phyloP scores from a whole-genome alignment of 2,113 vertebrate species.

The Stigmatopora nigra region DNA sequence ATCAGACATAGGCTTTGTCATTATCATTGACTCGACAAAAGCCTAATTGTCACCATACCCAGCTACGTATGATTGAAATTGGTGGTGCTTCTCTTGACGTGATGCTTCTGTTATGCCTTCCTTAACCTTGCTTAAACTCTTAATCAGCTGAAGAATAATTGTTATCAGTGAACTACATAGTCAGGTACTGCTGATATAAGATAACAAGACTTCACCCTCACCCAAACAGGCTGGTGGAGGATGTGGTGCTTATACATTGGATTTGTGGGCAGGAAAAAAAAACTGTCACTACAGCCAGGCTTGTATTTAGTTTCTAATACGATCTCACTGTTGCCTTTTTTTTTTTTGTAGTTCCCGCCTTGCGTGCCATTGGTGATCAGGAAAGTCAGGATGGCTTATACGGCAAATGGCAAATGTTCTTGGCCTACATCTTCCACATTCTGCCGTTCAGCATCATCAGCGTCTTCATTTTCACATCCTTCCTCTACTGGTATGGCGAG shows the following conservation, averaged over 20 bases:
- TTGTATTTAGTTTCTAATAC: neutral
- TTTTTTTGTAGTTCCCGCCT: conserved; percentile 71
- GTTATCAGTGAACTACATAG: neutral
- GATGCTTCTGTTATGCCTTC: neutral
- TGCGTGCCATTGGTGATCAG: conserved; percentile 85
- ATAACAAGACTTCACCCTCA: conserved; percentile 13
- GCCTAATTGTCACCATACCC: too few species aligned
- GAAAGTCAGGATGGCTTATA: conserved; percentile 93
- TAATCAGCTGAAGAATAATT: neutral
- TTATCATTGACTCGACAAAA: too few species aligned
- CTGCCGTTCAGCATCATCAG: conserved; percentile 87
- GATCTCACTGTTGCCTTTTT: neutral
- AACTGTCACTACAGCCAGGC: neutral
- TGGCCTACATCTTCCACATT: conserved; percentile 85
- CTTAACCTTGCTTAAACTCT: neutral
- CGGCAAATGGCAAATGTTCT: conserved; percentile 91
- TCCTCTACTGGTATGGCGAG: conserved; percentile 85
- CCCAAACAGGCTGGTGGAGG: conserved; percentile 17
- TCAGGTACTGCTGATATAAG: neutral
- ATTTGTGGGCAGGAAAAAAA: conserved; percentile 30
- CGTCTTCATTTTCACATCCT: conserved; percentile 74
- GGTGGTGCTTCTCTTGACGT: too few species aligned
- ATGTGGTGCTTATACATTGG: conserved; percentile 14
- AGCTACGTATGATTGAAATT: too few species aligned
- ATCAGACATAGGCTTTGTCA: too few species aligned